Conservation (phyloP, 2,113 vertebrate genomes). For the Candoia aspera region DNA sequence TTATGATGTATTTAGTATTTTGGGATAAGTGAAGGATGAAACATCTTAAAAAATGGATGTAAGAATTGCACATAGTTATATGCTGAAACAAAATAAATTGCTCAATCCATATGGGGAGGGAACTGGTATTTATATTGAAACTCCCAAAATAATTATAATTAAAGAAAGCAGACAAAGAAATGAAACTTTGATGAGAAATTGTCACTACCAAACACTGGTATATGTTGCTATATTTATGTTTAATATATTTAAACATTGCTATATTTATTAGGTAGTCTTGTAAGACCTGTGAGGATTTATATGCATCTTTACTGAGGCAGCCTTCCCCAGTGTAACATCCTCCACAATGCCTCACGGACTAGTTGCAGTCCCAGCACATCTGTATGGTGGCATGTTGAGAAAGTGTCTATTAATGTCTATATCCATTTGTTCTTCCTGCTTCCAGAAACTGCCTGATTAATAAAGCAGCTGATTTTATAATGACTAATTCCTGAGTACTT, state of each 20-base stretch:
- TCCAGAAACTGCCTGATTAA: background rate
- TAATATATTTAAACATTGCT: too few species aligned
- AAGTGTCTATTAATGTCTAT: background rate
- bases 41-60: background rate
- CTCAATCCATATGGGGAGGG: background rate
- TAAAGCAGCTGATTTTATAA: background rate
- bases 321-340: background rate
- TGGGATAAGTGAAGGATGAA: background rate
- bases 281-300: background rate
- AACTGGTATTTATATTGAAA: background rate
- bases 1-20: background rate
- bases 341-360: background rate
- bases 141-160: background rate
- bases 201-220: too few species aligned
- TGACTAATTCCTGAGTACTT: background rate
- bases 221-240: too few species aligned
- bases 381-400: background rate
- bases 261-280: background rate
- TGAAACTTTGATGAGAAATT: too few species aligned
- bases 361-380: background rate
- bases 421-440: background rate
- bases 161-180: background rate
- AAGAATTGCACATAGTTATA: background rate
- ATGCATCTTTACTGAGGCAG: background rate
- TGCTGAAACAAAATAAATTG: background rate